phyloP scores from a whole-genome alignment of 2,888 invertebrate genomes.

The Myathropa florea region DNA sequence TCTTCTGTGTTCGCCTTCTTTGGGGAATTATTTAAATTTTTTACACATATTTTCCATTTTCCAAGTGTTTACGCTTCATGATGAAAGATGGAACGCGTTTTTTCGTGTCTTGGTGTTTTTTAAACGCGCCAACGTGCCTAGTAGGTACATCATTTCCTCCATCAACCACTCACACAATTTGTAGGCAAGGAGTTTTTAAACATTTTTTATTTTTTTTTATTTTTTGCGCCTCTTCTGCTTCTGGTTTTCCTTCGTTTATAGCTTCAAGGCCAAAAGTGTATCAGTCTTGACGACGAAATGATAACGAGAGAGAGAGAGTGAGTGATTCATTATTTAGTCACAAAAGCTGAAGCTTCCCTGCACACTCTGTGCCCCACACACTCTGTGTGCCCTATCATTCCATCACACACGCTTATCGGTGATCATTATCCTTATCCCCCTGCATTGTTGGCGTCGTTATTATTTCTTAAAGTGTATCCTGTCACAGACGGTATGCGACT shows the following conservation, averaged over 20 bases:
- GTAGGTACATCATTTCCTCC: not conserved
- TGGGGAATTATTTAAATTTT: conserved; percentile 45
- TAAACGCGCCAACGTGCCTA: not conserved
- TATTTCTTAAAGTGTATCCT: no score
- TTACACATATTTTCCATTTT: conserved; percentile 57
- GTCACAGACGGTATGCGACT: no score
- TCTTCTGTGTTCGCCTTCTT: not conserved
- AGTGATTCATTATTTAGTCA: not conserved
- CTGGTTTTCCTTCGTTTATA: no score
- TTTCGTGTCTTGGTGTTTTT: not conserved
- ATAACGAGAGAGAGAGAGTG: no score
- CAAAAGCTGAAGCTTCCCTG: not conserved
- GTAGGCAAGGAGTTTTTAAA: not conserved
- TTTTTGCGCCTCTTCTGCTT: no score
- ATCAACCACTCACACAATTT: not conserved
- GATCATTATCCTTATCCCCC: not conserved
- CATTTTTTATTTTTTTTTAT: not conserved
- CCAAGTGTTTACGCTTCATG: conserved; percentile 21
- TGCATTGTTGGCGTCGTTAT: no score
- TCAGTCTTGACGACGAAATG: not conserved
- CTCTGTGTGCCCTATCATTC: no score
- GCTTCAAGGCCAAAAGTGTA: not conserved
- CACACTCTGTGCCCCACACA: no score
- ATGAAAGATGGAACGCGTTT: not conserved
- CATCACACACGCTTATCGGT: no score